Evolutionary conservation across 2,797 vertebrate species (phyloP).

Genomic region (Sylvia borin): DNA sequence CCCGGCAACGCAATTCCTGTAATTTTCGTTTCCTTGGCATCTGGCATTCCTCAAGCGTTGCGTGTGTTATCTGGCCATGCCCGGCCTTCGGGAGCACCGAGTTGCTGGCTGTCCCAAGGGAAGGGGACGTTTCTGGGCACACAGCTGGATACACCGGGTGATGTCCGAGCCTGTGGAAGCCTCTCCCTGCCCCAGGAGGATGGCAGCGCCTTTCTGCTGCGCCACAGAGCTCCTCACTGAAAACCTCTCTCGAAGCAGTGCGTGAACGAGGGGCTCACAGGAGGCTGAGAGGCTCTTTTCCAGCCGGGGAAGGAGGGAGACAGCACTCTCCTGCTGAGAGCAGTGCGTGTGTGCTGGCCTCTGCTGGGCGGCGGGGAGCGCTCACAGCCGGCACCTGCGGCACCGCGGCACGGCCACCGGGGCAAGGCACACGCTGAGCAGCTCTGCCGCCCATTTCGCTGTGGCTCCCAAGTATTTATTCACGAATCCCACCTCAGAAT

Average conservation of each 20-base stretch:
- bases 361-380: conserved; percentile 39
- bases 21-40: neutral
- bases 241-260: neutral
- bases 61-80: neutral
- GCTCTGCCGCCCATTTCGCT: neutral
- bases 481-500: neutral
- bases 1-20: neutral
- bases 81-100: neutral
- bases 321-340: no score
- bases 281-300: neutral
- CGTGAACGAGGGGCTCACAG: neutral
- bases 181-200: neutral
- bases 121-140: neutral
- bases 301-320: neutral
- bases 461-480: neutral
- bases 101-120: neutral
- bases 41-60: neutral
- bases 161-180: neutral
- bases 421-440: neutral
- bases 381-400: neutral
- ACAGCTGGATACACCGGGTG: neutral
- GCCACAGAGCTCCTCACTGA: neutral
- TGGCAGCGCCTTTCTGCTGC: neutral
- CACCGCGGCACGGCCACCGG: accelerated
- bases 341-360: conserved; percentile 34